Evolutionary conservation across 2,888 invertebrate species (phyloP).

Genomic region (Sarcophaga carnaria): DNA sequence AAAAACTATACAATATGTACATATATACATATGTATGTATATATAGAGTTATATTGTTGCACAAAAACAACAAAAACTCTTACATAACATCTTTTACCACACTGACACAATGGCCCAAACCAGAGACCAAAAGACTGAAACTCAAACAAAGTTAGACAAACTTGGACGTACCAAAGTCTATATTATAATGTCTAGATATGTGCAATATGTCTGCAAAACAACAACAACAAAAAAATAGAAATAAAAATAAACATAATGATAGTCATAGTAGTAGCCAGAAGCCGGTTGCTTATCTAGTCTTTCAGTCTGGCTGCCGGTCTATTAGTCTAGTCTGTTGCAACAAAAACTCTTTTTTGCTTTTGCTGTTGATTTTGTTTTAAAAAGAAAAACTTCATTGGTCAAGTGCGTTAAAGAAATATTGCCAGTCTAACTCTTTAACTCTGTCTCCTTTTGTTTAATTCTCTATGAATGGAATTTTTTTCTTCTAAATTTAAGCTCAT

Average conservation of each 20-base stretch:
- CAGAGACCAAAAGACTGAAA: conserved; percentile 11
- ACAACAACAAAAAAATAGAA: not conserved
- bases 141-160: not conserved
- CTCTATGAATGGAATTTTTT: not conserved
- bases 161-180: no score
- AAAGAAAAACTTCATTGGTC: not conserved
- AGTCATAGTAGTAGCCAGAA: not conserved
- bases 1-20: no score
- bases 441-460: no score
- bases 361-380: not conserved
- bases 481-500: not conserved
- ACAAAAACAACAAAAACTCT: conserved; percentile 39
- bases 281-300: not conserved
- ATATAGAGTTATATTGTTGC: conserved; percentile 24
- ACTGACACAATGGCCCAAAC: conserved; percentile 61
- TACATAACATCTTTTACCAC: conserved; percentile 53
- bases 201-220: no score
- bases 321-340: not conserved
- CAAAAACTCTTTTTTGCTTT: not conserved
- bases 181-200: no score
- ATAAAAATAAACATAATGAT: not conserved
- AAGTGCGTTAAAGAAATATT: not conserved
- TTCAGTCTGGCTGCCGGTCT: not conserved
- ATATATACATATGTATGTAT: no score
- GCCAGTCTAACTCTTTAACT: no score